Conservation (phyloP, 2,797 vertebrate species). For the Cichlasoma orientale region DNA sequence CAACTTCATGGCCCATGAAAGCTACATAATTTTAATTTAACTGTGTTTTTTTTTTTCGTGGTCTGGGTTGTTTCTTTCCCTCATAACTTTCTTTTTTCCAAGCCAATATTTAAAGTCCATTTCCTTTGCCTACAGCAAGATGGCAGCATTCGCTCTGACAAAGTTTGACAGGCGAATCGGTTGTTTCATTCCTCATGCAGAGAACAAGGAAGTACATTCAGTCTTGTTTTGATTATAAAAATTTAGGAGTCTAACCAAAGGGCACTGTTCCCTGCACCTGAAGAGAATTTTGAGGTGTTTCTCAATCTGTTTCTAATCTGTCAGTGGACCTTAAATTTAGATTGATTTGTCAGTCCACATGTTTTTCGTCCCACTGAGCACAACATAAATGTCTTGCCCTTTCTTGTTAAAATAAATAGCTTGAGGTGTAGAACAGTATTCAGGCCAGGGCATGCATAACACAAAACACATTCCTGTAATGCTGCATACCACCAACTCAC, state of each 20-base stretch:
- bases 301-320: not conserved
- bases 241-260: not conserved
- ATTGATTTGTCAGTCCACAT: not conserved
- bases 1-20: too few species aligned
- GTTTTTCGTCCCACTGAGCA: not conserved
- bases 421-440: slow-evolving; percentile 26
- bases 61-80: too few species aligned
- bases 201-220: not conserved
- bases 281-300: not conserved
- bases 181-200: not conserved
- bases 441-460: slow-evolving; percentile 57
- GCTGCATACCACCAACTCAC: slow-evolving; percentile 56
- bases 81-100: not conserved
- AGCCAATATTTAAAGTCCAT: not conserved
- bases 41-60: too few species aligned
- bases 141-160: slow-evolving; percentile 59
- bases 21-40: too few species aligned
- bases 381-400: not conserved
- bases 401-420: slow-evolving; percentile 23
- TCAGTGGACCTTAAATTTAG: not conserved
- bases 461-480: slow-evolving; percentile 70
- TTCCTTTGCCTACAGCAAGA: slow-evolving; percentile 56
- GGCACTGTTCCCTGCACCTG: not conserved
- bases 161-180: not conserved
- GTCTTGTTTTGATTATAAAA: not conserved